Base-by-base conservation (phyloP, 37 sponge, comb jelly and placozoan species). In the Geodia barretti region DNA sequence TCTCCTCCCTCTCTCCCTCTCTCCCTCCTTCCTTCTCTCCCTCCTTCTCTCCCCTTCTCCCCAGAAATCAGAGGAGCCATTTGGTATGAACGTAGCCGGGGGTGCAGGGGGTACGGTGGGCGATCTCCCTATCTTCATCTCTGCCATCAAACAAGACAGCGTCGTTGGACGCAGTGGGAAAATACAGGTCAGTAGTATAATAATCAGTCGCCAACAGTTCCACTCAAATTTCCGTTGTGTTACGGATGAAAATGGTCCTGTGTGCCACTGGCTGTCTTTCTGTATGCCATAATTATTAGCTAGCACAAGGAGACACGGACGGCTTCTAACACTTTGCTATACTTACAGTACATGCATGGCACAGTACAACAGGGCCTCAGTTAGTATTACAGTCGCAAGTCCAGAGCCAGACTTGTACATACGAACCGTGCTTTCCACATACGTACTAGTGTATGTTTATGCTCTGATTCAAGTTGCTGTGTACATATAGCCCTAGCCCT, bases 21-120 rank as follows among this genome's bases (percentile, higher is more conserved):
- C 21, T 1, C 28, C 14, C 21, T 11, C 30, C 62, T 19, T 14
- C 2, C 62, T 31, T 36, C 29, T 3, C 76, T 34, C 68, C 39
- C 36, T 73, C 65, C n/a, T 28, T 26, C 41, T 78, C 32, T 69
- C 30, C 26, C 61, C 47, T 63, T n/a, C 58, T 20, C 26, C 63
- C 23, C 70, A 93, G 93, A 21, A 86, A 69, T 75, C 86, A 7
- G 87, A 86, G 0, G 94, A 89, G 39, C 42, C 68, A 23, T 93
- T 93, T 79, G 94, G 94, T 11, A 93, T 93, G 94, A 93, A 83
- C 75, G 82, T 93, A 25, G 86, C 90, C 26, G 94, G 94, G 24
- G 94, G 94, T 2, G 34, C 68, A 23, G 87, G 84, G 5, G 40
- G 88, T 20, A 47, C 76, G 17, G 41, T 67, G 61, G 94, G 94